Base-by-base conservation (phyloP, 2,113 vertebrate genomes). In the Cyanistes caeruleus region DNA sequence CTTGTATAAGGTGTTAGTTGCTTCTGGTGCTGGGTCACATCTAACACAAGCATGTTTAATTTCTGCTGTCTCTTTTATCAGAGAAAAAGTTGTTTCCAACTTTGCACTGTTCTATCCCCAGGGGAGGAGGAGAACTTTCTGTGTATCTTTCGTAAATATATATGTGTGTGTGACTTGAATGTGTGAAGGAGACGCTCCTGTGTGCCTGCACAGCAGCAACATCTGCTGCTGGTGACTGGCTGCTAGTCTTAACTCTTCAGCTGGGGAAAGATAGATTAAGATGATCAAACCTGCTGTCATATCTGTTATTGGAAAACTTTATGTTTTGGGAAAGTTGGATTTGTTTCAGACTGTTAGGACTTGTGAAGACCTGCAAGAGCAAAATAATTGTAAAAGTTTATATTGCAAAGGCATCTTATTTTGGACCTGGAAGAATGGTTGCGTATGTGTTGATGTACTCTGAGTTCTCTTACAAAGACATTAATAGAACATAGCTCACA, bases 281-380 rank as follows among this genome's bases (percentile, higher is more conserved):
- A 23, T 89, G 56, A 56, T 89, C 73, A 87, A 74, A 84, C 62
- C 58, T 84, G 52, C 69, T 92, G 90, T 93, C 64, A 22, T 59
- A 49, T 53, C 27, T n/a, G 15, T 70, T 65, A 30, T 10, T 62
- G 25, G n/a, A 74, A 93, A 80, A 74, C 30, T 63, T 76, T 25
- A 2, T 41, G 31, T 55, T 90, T 83, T 75, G 87, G 68, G 69
- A 62, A 89, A 60, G 53, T 68, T 89, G 81, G 62, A 43, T 87
- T 6, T 56, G n/a, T 74, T 86, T 94, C 70, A 84, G 17, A 10
- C 41, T 69, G 15, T 62, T 88, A 33, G 46, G 44, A 51, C 83
- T 70, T 78, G 49, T 75, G 15, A 78, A 79, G 76, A 94, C 41
- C 25, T 92, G 52, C 53, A 88, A 73, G 53, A 55, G 24, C 24